A percentile compares a stretch with the other conserved stretches of the same genome.
phyloP scores from a whole-genome alignment of 2,113 vertebrate genomes.

The Chaetura pelagica region DNA sequence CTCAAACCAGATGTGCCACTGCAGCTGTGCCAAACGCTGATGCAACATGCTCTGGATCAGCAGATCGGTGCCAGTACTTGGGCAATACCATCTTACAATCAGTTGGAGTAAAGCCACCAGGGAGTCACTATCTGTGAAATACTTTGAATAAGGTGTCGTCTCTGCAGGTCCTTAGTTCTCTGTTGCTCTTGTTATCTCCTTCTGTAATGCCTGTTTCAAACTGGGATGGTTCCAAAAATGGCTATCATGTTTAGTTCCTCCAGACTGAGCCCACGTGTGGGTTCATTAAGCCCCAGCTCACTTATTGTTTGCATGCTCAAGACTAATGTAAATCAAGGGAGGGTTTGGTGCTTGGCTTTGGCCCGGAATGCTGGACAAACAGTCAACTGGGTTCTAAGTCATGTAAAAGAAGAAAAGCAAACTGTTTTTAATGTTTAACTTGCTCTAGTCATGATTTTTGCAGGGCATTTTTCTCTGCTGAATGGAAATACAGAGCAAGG shows the following conservation, averaged over 20 bases:
- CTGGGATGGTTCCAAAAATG: constrained; percentile 37
- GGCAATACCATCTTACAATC: neutral
- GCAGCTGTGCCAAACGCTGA: neutral
- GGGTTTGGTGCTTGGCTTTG: neutral
- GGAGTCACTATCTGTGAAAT: neutral
- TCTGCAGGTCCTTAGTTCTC: neutral
- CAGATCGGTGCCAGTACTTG: neutral
- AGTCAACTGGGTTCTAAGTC: constrained; percentile 15
- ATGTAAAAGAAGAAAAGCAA: constrained; percentile 5
- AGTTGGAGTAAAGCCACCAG: neutral
- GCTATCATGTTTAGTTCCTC: constrained; percentile 38
- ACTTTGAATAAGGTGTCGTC: neutral
- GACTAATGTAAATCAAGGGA: constrained; percentile 27
- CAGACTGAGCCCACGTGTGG: constrained; percentile 22
- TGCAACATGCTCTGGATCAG: neutral
- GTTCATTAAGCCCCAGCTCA: constrained; percentile 42
- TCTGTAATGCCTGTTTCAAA: constrained; percentile 32
- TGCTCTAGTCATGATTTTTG: neutral
- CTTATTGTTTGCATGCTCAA: constrained; percentile 42
- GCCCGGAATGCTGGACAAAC: neutral
- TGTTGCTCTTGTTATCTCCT: neutral
- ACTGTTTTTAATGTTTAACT: neutral
- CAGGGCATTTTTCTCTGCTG: neutral
- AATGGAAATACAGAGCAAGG: neutral
- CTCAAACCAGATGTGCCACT: neutral